Base-by-base conservation (phyloP, 1,140 invertebrate genomes). In the Cydia pomonella region DNA sequence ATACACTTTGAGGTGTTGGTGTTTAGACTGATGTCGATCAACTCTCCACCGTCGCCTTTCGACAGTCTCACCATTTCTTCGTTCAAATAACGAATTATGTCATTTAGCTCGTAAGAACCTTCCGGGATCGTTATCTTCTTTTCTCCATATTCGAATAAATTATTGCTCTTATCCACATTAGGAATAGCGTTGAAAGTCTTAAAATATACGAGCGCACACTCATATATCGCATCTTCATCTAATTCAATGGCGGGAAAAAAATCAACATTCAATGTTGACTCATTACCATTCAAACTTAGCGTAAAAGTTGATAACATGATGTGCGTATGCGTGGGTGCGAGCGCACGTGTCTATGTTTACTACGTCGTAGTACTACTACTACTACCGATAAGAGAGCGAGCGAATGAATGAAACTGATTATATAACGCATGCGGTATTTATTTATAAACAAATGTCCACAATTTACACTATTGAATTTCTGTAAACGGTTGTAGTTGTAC, bases 401-500 rank as follows among this genome's bases (percentile, higher is more conserved):
- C n/a, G n/a, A n/a, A n/a, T n/a, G 23, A 63, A 63, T 63, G 62
- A 63, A 63, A 63, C 25, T 16, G 16, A 0, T 12, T 1, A 3
- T 41, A 10, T 47, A 47, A 47, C 16, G 44, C 13, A 16, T 25
- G 2, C 13, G 25, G 10, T 25, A 63, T 25, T 25, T 25, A 12
- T 29, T 16, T n/a, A 66, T n/a, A 66, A 23, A 66, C n/a, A 66
- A 33, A 33, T 66, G 63, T 7, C 63, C 63, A n/a, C 63, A 66
- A 29, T 66, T 66, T 29, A 13, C 5, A 1, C 12, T 66, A 27
- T n/a, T 66, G 25, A 16, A 66, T 21, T 63, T 63, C 23, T 63
- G 62, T 63, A 63, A 63, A 13, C 62, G 25, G 33, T 66, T 66
- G 23, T 66, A 66, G 33, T 66, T 66, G n/a, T 66, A 66, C 16